Evolutionary conservation across 2,888 invertebrate species (phyloP).

Genomic region (Pyrocoelia pectoralis): DNA sequence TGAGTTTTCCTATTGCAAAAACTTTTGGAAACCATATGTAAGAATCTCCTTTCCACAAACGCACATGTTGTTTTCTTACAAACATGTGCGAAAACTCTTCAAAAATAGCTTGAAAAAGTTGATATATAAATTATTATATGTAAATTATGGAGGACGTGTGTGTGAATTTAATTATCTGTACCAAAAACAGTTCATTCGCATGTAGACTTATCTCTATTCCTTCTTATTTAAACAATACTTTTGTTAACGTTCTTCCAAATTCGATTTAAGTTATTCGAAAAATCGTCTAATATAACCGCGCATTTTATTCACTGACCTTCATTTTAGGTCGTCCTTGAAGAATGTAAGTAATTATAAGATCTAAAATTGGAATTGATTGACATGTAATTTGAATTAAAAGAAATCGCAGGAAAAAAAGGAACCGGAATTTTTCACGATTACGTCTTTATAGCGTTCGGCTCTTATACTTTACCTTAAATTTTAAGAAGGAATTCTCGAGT

Average conservation of each 20-base stretch:
- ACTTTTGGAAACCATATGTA: conserved; percentile 30
- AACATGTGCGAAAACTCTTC: no score
- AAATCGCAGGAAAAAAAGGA: not conserved
- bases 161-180: conserved; percentile 2
- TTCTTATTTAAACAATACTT: not conserved
- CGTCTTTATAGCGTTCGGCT: no score
- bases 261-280: no score
- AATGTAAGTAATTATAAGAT: not conserved
- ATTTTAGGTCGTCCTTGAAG: not conserved
- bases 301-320: not conserved
- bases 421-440: no score
- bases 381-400: not conserved
- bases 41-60: not conserved
- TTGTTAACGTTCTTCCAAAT: not conserved
- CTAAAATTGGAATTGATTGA: not conserved
- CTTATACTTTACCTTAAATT: no score
- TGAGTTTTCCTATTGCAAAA: conserved; percentile 31
- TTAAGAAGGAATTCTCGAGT: no score
- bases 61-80: no score
- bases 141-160: conserved; percentile 6
- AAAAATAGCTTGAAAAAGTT: no score
- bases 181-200: not conserved
- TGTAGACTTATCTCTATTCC: conserved; percentile 4
- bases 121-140: not conserved
- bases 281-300: not conserved